Percentiles rank a stretch among this genome's conserved stretches.
These are phyloP conservation scores for Sitophilus oryzae DNA, from an alignment of 1,140 invertebrate species.

Conservation along the genomic window DNA sequence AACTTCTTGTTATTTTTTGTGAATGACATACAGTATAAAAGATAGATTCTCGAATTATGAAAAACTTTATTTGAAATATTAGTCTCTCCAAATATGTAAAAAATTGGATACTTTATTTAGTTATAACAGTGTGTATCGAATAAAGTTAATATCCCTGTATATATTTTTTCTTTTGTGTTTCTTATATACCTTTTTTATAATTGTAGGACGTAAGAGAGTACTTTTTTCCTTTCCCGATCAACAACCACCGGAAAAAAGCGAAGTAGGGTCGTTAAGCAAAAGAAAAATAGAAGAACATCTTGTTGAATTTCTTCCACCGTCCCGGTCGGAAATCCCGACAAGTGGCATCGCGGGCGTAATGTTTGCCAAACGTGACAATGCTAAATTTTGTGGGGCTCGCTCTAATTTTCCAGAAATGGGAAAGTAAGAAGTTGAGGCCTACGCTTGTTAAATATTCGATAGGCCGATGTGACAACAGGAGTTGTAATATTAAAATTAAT, in stretches of 20 bases:
- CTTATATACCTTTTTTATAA: too few species aligned
- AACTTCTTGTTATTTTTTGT: too few species aligned
- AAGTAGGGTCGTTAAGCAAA: neutral
- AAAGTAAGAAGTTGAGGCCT: conserved; percentile 4
- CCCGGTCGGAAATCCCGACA: neutral
- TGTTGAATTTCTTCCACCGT: neutral
- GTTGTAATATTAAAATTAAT: too few species aligned
- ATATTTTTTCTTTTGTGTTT: too few species aligned
- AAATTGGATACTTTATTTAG: too few species aligned
- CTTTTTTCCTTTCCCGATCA: neutral
- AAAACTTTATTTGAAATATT: too few species aligned
- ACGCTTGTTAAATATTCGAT: neutral
- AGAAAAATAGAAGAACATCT: neutral
- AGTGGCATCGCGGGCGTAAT: conserved; percentile 12
- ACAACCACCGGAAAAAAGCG: neutral
- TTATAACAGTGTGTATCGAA: too few species aligned
- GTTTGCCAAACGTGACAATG: conserved; percentile 23
- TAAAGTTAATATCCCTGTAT: too few species aligned
- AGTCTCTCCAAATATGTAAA: too few species aligned
- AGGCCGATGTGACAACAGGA: neutral
- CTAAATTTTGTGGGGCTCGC: conserved; percentile 8
- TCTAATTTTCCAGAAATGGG: neutral
- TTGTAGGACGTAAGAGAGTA: neutral
- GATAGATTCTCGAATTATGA: too few species aligned
- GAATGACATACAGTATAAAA: too few species aligned